Evolutionary conservation across 2,888 invertebrate species (phyloP), one percentile per base, ranked within the genome.

Genomic region (Thalpophila matura): DNA sequence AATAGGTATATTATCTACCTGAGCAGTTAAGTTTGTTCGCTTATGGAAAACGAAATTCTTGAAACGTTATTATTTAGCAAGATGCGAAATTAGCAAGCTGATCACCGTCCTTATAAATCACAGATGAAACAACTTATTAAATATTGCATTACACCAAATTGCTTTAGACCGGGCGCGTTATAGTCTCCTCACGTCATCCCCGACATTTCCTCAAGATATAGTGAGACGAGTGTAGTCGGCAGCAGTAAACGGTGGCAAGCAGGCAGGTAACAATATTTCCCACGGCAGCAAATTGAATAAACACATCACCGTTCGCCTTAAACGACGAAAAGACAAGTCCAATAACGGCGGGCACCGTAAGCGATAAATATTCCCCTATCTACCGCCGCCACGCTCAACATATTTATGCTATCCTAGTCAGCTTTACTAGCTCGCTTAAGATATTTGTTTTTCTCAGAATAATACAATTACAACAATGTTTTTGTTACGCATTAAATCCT

Each of bases 321-420:
- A 92, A 92, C 91, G 92, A 85, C 86, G 89, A 90, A 91, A 91
- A 94, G 92, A 91, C 93, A 92, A 91, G 87, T 89, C 91, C 92
- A 92, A 94, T 93, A 93, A 89, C 85, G 89, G 80, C 81, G 86
- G 81, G 86, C 80, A 86, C 85, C 79, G 82, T 79, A 79, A 81
- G 83, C 89, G 87, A 91, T 92, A 94, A 93, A 93, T 93, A 93
- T 93, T 89, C 91, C 74, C 80, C 83, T 89, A 91, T 84, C 86
- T 85, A 84, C 81, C 74, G 79, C 71, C 68, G 77, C 82, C 87
- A 84, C 81, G 84, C 81, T 87, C 80, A 81, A 83, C 83, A 86
- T 87, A 86, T 88, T 89, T 87, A 87, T 89, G 86, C 84, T 84
- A 86, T 84, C 87, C 85, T 85, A 81, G 84, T 85, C 84, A 79